phyloP scores from a whole-genome alignment of 2,113 vertebrate genomes.

The Planiliza haematocheilus region DNA sequence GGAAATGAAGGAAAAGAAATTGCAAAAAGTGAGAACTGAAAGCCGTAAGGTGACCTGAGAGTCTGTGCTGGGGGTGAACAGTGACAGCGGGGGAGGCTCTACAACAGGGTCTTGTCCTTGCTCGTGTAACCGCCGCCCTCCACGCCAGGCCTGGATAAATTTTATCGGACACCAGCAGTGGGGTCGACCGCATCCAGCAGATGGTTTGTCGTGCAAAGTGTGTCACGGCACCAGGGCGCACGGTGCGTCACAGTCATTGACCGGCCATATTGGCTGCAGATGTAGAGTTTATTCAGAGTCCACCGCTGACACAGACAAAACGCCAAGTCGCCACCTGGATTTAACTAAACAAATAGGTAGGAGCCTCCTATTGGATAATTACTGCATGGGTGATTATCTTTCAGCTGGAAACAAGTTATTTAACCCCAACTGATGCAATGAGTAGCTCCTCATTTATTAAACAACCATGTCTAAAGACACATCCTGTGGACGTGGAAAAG shows the following conservation, averaged over 20 bases:
- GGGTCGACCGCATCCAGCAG: slow-evolving; percentile 40
- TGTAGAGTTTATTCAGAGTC: not conserved
- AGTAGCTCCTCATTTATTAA: too few species aligned
- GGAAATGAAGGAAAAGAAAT: slow-evolving; percentile 11
- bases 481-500: too few species aligned
- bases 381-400: too few species aligned
- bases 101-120: slow-evolving; percentile 38
- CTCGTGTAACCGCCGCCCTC: slow-evolving; percentile 48
- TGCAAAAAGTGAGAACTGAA: slow-evolving; percentile 34
- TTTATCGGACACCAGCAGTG: slow-evolving; percentile 32
- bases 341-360: too few species aligned
- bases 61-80: slow-evolving; percentile 8
- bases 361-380: too few species aligned
- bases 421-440: too few species aligned
- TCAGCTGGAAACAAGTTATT: too few species aligned
- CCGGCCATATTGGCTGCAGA: not conserved
- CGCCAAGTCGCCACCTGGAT: too few species aligned
- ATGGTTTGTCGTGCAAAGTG: slow-evolving; percentile 7
- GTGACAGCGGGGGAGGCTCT: slow-evolving; percentile 8
- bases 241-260: not conserved
- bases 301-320: too few species aligned
- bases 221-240: not conserved
- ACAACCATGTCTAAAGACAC: too few species aligned
- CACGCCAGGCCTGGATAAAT: slow-evolving; percentile 50
- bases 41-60: slow-evolving; percentile 23